Evolutionary conservation across 2,888 invertebrate species (phyloP).

Genomic region (Apamea epomidion): DNA sequence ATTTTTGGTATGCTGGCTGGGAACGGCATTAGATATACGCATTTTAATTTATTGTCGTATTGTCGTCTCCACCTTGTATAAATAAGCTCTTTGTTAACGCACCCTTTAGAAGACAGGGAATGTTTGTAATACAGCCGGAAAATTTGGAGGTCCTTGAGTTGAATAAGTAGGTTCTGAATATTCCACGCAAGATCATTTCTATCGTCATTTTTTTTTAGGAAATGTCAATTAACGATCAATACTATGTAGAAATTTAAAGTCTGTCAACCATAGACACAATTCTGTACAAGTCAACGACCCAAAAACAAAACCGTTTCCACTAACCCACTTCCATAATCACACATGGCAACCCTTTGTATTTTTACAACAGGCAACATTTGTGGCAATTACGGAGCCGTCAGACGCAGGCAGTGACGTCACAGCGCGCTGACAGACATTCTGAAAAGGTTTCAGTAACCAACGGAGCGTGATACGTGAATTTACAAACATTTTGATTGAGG

Average conservation of each 20-base stretch:
- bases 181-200: neutral
- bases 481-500: constrained; percentile 59
- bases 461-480: constrained; percentile 60
- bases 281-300: constrained; percentile 8
- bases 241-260: neutral
- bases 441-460: constrained; percentile 64
- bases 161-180: neutral
- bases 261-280: neutral
- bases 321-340: constrained; percentile 51
- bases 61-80: no score
- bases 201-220: neutral
- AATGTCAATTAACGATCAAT: neutral
- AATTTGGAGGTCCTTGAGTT: neutral
- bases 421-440: constrained; percentile 51
- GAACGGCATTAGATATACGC: no score
- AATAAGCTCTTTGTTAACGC: neutral
- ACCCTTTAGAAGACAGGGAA: neutral
- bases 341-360: constrained; percentile 57
- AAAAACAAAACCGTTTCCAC: constrained; percentile 33
- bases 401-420: constrained; percentile 64
- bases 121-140: neutral
- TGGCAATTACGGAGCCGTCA: constrained; percentile 69
- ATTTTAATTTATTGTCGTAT: no score
- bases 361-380: constrained; percentile 63
- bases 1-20: no score